Conservation (phyloP, 30 jellyfish, hydroid and myxozoan species). For the Cassiopea andromeda region DNA sequence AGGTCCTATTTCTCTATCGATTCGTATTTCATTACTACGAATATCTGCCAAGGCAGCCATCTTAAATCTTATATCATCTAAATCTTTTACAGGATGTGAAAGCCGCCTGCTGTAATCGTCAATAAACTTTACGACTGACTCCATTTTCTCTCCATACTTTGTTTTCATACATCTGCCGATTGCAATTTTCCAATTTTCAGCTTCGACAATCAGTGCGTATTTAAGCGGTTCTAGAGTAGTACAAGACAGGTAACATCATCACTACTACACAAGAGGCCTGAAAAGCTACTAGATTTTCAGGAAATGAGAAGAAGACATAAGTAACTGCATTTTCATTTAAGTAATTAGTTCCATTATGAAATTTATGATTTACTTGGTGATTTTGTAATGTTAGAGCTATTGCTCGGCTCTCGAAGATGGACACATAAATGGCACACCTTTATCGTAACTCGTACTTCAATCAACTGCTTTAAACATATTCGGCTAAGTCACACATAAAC, state of each 20-base stretch:
- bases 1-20: constrained; percentile 90
- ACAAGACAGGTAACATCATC: not conserved
- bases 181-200: constrained; percentile 93
- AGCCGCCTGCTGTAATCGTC: constrained; percentile 95
- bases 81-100: constrained; percentile 91
- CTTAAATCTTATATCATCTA: constrained; percentile 96
- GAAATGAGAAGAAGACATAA: too few species aligned
- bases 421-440: too few species aligned
- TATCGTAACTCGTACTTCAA: too few species aligned
- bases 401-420: too few species aligned
- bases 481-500: too few species aligned
- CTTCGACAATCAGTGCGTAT: constrained; percentile 89
- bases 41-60: constrained; percentile 98
- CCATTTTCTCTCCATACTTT: constrained; percentile 80
- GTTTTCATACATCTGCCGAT: constrained; percentile 83
- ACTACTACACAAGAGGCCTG: not conserved
- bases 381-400: too few species aligned
- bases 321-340: too few species aligned
- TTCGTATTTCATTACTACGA: constrained; percentile 88
- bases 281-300: not conserved
- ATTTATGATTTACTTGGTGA: too few species aligned
- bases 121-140: constrained; percentile 77
- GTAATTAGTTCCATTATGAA: too few species aligned
- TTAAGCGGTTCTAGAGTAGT: constrained; percentile 72
- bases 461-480: too few species aligned